Conservation (phyloP, 2,888 invertebrate genomes). For the Oasisia sp. region DNA sequence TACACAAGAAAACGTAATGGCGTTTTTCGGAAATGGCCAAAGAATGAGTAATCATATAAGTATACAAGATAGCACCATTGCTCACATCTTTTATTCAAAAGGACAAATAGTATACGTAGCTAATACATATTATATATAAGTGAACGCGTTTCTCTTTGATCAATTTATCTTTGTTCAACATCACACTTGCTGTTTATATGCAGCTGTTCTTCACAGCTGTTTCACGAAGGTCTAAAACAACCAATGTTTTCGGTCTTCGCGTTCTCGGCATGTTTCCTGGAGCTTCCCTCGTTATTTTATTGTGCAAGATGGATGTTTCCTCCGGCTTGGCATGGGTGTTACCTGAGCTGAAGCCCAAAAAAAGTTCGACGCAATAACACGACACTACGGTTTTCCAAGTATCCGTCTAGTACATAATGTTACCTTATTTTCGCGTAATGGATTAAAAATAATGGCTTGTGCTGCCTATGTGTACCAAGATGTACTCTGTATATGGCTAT, state of each 20-base stretch:
- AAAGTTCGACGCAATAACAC: not conserved
- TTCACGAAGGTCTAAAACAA: not conserved
- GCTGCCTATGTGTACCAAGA: not conserved
- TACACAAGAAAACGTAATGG: not conserved
- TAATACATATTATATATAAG: not conserved
- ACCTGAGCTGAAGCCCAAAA: not conserved
- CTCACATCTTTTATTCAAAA: no score
- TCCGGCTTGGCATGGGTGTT: no score
- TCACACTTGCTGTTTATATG: not conserved
- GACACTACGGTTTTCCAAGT: not conserved
- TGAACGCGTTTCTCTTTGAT: not conserved
- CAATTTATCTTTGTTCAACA: not conserved
- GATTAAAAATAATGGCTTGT: not conserved
- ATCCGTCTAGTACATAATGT: not conserved
- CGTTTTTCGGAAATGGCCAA: no score
- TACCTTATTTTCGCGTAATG: not conserved
- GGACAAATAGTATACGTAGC: no score
- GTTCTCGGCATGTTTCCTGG: not conserved
- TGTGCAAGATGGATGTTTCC: no score
- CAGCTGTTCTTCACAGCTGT: not conserved
- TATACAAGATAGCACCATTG: no score
- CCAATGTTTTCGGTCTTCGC: constrained; percentile 7
- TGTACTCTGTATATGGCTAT: not conserved
- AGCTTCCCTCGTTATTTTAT: not conserved
- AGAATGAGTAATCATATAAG: no score